Evolutionary conservation across 2,888 invertebrate genomes (phyloP).

Genomic region (Diachrysia chrysitis): DNA sequence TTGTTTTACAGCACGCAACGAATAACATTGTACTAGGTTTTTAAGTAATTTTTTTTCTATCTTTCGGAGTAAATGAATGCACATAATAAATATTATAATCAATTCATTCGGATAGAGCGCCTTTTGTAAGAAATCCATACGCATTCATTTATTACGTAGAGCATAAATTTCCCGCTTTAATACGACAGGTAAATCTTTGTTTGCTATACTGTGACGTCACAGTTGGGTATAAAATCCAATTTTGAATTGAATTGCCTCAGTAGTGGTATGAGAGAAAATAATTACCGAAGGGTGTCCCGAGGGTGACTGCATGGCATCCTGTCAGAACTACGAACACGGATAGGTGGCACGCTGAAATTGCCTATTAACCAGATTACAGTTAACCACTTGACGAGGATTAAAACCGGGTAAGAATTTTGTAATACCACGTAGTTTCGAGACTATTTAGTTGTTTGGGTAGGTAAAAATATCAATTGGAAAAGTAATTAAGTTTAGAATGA

Average conservation of each 20-base stretch:
- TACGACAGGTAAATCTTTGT: background rate
- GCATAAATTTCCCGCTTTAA: slow-evolving; percentile 3
- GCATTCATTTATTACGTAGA: slow-evolving; percentile 3
- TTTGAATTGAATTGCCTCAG: slow-evolving; percentile 53
- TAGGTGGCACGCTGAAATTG: slow-evolving; percentile 67
- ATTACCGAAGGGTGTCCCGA: slow-evolving; percentile 64
- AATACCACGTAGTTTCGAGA: slow-evolving; percentile 22
- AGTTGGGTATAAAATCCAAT: slow-evolving; percentile 55
- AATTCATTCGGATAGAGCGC: background rate
- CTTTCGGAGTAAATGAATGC: too few relatives aligned
- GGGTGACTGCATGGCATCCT: slow-evolving; percentile 61
- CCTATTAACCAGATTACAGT: slow-evolving; percentile 66
- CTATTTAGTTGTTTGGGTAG: slow-evolving; percentile 13
- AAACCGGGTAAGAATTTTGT: slow-evolving; percentile 61
- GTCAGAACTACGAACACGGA: slow-evolving; percentile 61
- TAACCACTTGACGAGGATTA: slow-evolving; percentile 63
- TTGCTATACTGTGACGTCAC: slow-evolving; percentile 20
- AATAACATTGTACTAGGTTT: too few relatives aligned
- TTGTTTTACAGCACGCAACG: too few relatives aligned
- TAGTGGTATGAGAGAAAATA: slow-evolving; percentile 61
- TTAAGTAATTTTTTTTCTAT: too few relatives aligned
- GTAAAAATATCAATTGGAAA: slow-evolving; percentile 31
- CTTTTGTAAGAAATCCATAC: background rate
- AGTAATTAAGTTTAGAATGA: background rate
- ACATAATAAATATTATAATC: too few relatives aligned